These are phyloP conservation scores for Pachydiplax longipennis DNA, from an alignment of 2,888 invertebrate genomes.

Conservation along the genomic window DNA sequence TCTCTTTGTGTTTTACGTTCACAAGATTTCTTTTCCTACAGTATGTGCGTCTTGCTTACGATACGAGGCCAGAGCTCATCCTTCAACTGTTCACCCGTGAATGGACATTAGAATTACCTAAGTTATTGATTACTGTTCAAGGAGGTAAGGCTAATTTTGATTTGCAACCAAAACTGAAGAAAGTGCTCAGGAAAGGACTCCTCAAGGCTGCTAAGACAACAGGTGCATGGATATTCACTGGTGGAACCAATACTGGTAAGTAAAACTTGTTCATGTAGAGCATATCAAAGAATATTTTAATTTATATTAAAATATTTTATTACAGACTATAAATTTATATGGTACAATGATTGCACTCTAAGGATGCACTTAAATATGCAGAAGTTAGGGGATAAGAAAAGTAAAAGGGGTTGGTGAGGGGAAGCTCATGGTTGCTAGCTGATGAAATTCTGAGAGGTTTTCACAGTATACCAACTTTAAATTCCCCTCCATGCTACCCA, in stretches of 20 bases:
- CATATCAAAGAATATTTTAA: too few species aligned
- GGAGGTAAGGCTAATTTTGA: slow-evolving; percentile 99
- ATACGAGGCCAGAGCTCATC: slow-evolving; percentile 92
- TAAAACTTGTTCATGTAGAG: not conserved
- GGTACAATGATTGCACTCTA: too few species aligned
- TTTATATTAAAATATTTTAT: too few species aligned
- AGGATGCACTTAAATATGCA: too few species aligned
- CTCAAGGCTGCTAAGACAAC: slow-evolving; percentile 97
- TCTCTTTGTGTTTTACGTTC: too few species aligned
- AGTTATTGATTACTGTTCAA: slow-evolving; percentile 95
- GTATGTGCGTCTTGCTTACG: slow-evolving; percentile 94
- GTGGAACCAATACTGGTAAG: slow-evolving; percentile 87
- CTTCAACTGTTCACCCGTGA: slow-evolving; percentile 91
- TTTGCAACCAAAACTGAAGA: slow-evolving; percentile 92
- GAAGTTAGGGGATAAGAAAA: too few species aligned
- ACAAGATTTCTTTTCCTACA: slow-evolving; percentile 61
- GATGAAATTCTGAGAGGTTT: too few species aligned
- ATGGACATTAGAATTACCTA: slow-evolving; percentile 95
- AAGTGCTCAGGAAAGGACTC: slow-evolving; percentile 92
- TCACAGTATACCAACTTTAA: too few species aligned
- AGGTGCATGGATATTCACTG: slow-evolving; percentile 98
- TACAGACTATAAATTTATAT: too few species aligned
- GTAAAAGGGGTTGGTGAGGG: too few species aligned
- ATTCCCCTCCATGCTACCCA: too few species aligned
- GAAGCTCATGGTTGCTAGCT: too few species aligned